A percentile compares a stretch with the other conserved stretches of the same genome.
Conservation (phyloP, 2,888 invertebrate genomes). For the Atrina japonica region DNA sequence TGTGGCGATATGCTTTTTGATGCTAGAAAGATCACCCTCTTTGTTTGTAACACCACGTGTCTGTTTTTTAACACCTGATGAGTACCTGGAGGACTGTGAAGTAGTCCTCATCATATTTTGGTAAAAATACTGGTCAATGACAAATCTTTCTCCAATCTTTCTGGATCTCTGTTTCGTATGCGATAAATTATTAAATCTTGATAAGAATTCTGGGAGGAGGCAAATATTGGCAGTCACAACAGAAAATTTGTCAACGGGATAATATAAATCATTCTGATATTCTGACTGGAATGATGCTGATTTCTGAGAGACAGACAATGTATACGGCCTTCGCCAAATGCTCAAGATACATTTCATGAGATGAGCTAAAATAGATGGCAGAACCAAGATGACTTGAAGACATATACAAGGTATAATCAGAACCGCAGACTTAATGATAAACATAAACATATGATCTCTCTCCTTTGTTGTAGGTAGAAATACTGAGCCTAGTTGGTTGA, state of each 20-base stretch:
- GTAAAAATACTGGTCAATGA: too few relatives aligned
- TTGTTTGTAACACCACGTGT: too few relatives aligned
- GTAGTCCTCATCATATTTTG: too few relatives aligned
- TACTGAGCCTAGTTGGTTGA: conserved; percentile 48
- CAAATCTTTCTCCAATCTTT: conserved; percentile 49
- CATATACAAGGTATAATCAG: conserved; percentile 41
- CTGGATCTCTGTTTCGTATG: conserved; percentile 54
- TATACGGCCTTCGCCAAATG: conserved; percentile 49
- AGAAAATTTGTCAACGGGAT: conserved; percentile 10
- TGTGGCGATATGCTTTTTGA: too few relatives aligned
- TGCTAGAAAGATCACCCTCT: too few relatives aligned
- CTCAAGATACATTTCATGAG: conserved; percentile 52
- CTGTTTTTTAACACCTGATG: too few relatives aligned
- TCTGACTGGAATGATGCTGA: neutral
- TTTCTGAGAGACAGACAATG: conserved; percentile 35
- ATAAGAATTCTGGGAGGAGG: conserved; percentile 64
- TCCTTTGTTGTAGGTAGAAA: conserved; percentile 55
- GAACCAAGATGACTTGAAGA: conserved; percentile 36
- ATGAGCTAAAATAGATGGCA: conserved; percentile 50
- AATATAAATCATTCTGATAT: neutral
- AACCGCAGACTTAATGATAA: conserved; percentile 29
- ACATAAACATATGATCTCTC: conserved; percentile 17
- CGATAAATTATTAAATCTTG: conserved; percentile 67
- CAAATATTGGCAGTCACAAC: conserved; percentile 69
- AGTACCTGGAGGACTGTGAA: too few relatives aligned